phyloP scores from a whole-genome alignment of 1,140 invertebrate genomes.

The Apis cerana region DNA sequence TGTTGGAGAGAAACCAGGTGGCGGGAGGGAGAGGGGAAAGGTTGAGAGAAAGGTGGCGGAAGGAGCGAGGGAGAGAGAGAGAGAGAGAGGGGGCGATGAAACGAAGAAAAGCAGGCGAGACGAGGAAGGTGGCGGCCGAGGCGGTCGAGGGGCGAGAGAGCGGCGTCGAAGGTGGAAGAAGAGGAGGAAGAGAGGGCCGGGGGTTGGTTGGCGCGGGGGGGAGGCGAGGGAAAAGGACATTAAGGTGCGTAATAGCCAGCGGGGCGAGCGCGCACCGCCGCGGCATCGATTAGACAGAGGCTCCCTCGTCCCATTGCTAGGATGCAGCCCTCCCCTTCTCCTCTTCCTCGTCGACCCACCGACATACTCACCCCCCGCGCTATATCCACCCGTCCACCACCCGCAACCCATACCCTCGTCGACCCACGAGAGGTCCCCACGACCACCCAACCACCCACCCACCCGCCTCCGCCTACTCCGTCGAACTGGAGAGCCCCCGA shows the following conservation, averaged over 20 bases:
- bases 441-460: constrained; percentile 62
- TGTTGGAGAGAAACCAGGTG: constrained; percentile 54
- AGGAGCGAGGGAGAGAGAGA: constrained; percentile 9
- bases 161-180: constrained; percentile 67
- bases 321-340: constrained; percentile 67
- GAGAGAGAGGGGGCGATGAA: constrained; percentile 14
- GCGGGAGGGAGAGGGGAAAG: constrained; percentile 61
- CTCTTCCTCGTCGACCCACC: constrained; percentile 53
- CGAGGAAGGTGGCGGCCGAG: constrained; percentile 53
- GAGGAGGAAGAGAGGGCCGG: constrained; percentile 37
- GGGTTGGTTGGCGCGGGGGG: constrained; percentile 58
- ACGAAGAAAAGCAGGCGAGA: constrained; percentile 57
- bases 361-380: constrained; percentile 57
- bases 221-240: constrained; percentile 76
- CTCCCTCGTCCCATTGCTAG: constrained; percentile 73
- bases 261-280: constrained; percentile 80
- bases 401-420: constrained; percentile 54
- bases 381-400: constrained; percentile 57
- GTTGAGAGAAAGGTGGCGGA: constrained; percentile 54
- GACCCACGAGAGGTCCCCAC: constrained; percentile 67
- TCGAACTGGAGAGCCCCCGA: constrained; percentile 74
- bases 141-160: constrained; percentile 48
- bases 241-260: constrained; percentile 82
- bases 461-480: constrained; percentile 70
- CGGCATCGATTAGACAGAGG: constrained; percentile 81